These are phyloP conservation scores for Aleiodes alternator DNA, from an alignment of 2,888 invertebrate species.

Conservation along the genomic window DNA sequence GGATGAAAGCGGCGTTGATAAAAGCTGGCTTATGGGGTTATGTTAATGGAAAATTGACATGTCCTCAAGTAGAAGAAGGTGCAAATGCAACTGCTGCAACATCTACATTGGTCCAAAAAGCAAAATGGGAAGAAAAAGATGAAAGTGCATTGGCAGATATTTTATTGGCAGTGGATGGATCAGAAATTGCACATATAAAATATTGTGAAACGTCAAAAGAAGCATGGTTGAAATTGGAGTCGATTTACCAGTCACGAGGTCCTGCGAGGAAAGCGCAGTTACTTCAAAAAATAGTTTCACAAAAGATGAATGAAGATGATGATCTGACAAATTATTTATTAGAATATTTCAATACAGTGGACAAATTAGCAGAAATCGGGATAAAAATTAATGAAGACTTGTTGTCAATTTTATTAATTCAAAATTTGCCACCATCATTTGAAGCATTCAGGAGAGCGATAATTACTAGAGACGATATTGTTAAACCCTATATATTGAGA, in stretches of 20 bases:
- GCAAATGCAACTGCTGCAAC: neutral
- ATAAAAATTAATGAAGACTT: conserved; percentile 39
- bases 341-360: conserved; percentile 37
- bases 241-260: conserved; percentile 39
- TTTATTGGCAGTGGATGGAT: conserved; percentile 31
- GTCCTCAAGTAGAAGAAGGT: neutral
- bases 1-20: conserved; percentile 2
- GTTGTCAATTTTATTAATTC: conserved; percentile 34
- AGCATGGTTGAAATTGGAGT: conserved; percentile 35
- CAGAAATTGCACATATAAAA: conserved; percentile 39
- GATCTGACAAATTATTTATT: conserved; percentile 40
- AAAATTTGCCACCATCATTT: conserved; percentile 38
- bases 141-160: conserved; percentile 44
- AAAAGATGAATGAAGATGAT: conserved; percentile 33
- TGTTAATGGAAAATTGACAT: neutral
- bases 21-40: conserved; percentile 10
- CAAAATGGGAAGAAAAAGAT: too few species aligned
- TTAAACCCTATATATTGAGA: conserved; percentile 39
- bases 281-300: conserved; percentile 34
- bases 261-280: conserved; percentile 39
- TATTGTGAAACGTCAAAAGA: conserved; percentile 30
- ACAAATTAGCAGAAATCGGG: conserved; percentile 42
- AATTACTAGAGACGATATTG: conserved; percentile 39
- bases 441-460: conserved; percentile 40
- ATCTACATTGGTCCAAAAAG: neutral